These are phyloP conservation scores for Xenops minutus DNA, from an alignment of 2,797 vertebrate genomes.

Conservation along the genomic window DNA sequence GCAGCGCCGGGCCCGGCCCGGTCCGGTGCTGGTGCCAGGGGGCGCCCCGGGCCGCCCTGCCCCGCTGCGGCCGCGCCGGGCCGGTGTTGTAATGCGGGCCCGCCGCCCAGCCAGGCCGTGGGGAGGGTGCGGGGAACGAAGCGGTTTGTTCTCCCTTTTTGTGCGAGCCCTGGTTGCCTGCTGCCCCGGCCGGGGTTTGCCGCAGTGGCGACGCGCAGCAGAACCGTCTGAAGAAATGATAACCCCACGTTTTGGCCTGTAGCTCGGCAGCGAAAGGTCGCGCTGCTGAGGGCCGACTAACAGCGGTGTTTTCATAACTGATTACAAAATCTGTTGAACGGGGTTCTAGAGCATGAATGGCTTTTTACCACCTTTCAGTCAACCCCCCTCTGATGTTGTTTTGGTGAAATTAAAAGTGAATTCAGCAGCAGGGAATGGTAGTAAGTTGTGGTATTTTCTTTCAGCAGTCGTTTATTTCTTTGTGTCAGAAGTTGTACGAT, in stretches of 20 bases:
- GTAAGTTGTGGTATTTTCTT: not conserved
- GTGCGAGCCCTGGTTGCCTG: not conserved
- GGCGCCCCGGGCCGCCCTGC: not conserved
- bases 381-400: not conserved
- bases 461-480: not conserved
- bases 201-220: not conserved
- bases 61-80: not conserved
- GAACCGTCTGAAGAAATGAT: not conserved
- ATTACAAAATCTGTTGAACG: not conserved
- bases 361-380: not conserved
- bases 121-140: not conserved
- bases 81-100: conserved; percentile 32
- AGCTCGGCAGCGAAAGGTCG: not conserved
- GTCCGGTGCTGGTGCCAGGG: too few species aligned
- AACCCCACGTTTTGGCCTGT: not conserved
- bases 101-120: not conserved
- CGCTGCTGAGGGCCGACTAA: not conserved
- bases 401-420: not conserved
- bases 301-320: not conserved
- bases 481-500: not conserved
- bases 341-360: not conserved
- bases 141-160: not conserved
- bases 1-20: not conserved
- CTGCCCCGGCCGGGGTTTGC: not conserved
- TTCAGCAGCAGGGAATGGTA: not conserved